These are phyloP conservation scores for Diadromus collaris DNA, from an alignment of 2,888 invertebrate species.

Conservation along the genomic window DNA sequence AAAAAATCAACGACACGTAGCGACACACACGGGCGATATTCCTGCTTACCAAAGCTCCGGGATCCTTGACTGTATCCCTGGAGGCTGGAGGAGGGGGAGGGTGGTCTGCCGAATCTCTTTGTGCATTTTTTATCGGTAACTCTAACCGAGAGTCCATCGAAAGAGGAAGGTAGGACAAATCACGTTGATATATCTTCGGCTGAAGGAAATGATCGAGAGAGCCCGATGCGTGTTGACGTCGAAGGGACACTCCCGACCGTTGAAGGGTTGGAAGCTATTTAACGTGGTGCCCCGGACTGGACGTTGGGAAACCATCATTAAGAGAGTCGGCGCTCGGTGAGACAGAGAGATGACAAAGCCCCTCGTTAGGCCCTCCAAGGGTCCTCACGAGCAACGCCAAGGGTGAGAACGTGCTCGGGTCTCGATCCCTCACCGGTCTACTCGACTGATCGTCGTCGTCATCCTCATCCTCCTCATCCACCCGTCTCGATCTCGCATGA, in stretches of 20 bases:
- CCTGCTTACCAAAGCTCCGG: slow-evolving; percentile 50
- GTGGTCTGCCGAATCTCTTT: slow-evolving; percentile 47
- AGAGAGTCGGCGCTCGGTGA: slow-evolving; percentile 66
- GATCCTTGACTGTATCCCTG: slow-evolving; percentile 46
- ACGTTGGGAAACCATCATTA: slow-evolving; percentile 75
- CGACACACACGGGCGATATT: slow-evolving; percentile 32
- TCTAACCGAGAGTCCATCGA: slow-evolving; percentile 40
- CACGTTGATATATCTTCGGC: slow-evolving; percentile 26
- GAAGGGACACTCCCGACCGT: slow-evolving; percentile 25
- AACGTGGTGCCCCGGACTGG: slow-evolving; percentile 62
- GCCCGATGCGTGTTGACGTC: slow-evolving; percentile 34
- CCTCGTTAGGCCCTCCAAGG: slow-evolving; percentile 79
- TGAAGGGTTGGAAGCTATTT: slow-evolving; percentile 64
- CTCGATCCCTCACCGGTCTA: slow-evolving; percentile 66
- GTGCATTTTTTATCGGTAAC: slow-evolving; percentile 57
- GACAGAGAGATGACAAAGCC: slow-evolving; percentile 78
- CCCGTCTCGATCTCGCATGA: slow-evolving; percentile 68
- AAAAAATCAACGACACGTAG: slow-evolving; percentile 42
- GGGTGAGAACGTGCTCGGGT: slow-evolving; percentile 80
- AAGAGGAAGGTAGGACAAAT: slow-evolving; percentile 49
- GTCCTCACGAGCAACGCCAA: slow-evolving; percentile 78
- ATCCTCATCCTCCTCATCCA: slow-evolving; percentile 55
- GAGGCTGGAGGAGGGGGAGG: background rate
- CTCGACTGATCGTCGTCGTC: slow-evolving; percentile 41
- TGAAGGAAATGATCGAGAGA: slow-evolving; percentile 33